Conservation (phyloP, 1,140 invertebrate genomes). For the Mercenaria mercenaria region DNA sequence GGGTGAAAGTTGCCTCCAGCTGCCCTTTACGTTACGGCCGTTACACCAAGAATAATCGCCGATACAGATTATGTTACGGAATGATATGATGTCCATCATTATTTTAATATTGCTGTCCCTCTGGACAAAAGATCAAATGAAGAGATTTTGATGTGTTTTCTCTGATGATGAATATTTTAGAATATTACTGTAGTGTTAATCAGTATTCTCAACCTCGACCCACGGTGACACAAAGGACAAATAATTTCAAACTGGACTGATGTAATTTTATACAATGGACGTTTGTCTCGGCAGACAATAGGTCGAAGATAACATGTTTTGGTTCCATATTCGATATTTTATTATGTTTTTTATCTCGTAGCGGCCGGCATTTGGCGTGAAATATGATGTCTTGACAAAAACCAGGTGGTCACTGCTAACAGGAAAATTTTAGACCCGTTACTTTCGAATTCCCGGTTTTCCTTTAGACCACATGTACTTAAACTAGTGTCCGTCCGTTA, state of each 20-base stretch:
- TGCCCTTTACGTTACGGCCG: slow-evolving; percentile 17
- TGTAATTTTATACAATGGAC: slow-evolving; percentile 60
- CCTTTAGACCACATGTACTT: too few relatives aligned
- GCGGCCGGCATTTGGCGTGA: background rate
- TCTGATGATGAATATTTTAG: slow-evolving; percentile 45
- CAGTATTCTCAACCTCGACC: slow-evolving; percentile 26
- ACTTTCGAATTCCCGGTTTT: background rate
- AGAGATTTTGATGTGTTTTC: slow-evolving; percentile 38
- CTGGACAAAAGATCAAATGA: slow-evolving; percentile 61
- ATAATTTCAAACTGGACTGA: slow-evolving; percentile 10
- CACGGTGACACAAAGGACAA: background rate
- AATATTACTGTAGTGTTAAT: slow-evolving; percentile 20
- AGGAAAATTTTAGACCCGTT: background rate
- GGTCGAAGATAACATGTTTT: slow-evolving; percentile 11
- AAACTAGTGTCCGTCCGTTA: background rate
- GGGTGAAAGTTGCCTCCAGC: slow-evolving; percentile 57
- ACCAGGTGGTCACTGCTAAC: slow-evolving; percentile 35
- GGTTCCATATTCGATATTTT: slow-evolving; percentile 39
- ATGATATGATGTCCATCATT: slow-evolving; percentile 29
- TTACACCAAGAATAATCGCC: background rate
- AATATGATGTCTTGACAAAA: slow-evolving; percentile 21
- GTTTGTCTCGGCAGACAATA: slow-evolving; percentile 3
- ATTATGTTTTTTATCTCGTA: slow-evolving; percentile 33
- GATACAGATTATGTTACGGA: slow-evolving; percentile 32
- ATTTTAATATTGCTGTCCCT: slow-evolving; percentile 47